Conservation (phyloP, 1,140 invertebrate species). For the Drosophila mauritiana region DNA sequence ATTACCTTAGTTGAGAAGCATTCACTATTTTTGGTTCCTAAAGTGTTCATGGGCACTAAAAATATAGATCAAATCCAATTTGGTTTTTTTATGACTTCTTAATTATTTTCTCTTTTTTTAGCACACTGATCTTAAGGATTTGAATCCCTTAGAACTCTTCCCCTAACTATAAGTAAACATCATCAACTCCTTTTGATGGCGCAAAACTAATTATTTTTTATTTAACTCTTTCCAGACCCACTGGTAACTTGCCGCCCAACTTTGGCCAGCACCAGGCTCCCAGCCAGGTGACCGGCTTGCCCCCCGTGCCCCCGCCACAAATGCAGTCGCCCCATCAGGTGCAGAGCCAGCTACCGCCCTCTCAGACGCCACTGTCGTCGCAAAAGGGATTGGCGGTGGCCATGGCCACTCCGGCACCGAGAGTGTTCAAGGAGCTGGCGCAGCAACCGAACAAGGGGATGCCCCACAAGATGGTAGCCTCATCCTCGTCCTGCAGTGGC, state of each 20-base stretch:
- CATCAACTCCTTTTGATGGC: too few relatives aligned
- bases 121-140: not conserved
- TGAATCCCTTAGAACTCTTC: not conserved
- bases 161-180: too few relatives aligned
- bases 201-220: not conserved
- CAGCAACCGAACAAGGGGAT: slow-evolving; percentile 64
- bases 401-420: slow-evolving; percentile 78
- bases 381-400: slow-evolving; percentile 69
- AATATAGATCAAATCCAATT: too few relatives aligned
- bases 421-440: slow-evolving; percentile 79
- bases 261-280: slow-evolving; percentile 59
- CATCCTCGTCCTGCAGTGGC: slow-evolving; percentile 16
- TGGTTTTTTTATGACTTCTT: too few relatives aligned
- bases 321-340: slow-evolving; percentile 19
- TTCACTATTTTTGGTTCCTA: too few relatives aligned
- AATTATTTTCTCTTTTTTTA: too few relatives aligned
- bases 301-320: slow-evolving; percentile 46
- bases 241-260: slow-evolving; percentile 61
- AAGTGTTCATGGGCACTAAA: too few relatives aligned
- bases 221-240: slow-evolving; percentile 40
- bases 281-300: slow-evolving; percentile 58
- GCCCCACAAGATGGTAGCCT: slow-evolving; percentile 27
- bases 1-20: too few relatives aligned
- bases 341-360: slow-evolving; percentile 24
- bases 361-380: slow-evolving; percentile 8